These are phyloP conservation scores for Plemyria rubiginata DNA, from an alignment of 2,888 invertebrate genomes.

Conservation along the genomic window DNA sequence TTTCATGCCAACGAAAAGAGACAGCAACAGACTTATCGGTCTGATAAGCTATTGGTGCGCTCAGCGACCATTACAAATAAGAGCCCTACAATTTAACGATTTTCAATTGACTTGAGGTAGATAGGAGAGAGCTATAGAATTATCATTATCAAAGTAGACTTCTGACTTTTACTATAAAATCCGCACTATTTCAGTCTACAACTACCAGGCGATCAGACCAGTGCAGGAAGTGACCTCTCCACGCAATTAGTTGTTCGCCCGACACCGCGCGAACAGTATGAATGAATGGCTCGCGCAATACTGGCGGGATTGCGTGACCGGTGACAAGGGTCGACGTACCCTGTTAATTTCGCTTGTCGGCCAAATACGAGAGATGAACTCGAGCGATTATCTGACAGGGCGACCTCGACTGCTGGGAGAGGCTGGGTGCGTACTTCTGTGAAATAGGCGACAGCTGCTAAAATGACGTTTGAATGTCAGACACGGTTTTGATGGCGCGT, in stretches of 20 bases:
- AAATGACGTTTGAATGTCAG: conserved; percentile 4
- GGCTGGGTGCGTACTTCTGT: background rate
- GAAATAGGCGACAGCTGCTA: background rate
- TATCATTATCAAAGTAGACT: no score
- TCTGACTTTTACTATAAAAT: background rate
- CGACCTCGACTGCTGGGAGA: conserved; percentile 19
- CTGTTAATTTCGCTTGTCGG: conserved; percentile 61
- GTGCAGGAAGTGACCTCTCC: conserved; percentile 23
- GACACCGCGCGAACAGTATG: conserved; percentile 32
- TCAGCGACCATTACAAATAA: no score
- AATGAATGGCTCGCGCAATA: conserved; percentile 32
- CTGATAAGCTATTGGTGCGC: no score
- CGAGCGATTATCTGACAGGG: conserved; percentile 34
- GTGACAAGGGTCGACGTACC: conserved; percentile 62
- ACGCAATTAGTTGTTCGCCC: conserved; percentile 32
- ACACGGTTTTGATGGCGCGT: background rate
- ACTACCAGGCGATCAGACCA: conserved; percentile 29
- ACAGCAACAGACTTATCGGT: no score
- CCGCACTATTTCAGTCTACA: conserved; percentile 6
- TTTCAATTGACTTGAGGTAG: no score
- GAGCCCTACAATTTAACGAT: no score
- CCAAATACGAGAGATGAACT: conserved; percentile 48
- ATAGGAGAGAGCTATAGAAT: no score
- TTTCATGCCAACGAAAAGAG: no score
- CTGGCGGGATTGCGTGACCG: conserved; percentile 41